These are phyloP conservation scores for Chironomus tentans DNA, from an alignment of 2,888 invertebrate species.

Conservation along the genomic window DNA sequence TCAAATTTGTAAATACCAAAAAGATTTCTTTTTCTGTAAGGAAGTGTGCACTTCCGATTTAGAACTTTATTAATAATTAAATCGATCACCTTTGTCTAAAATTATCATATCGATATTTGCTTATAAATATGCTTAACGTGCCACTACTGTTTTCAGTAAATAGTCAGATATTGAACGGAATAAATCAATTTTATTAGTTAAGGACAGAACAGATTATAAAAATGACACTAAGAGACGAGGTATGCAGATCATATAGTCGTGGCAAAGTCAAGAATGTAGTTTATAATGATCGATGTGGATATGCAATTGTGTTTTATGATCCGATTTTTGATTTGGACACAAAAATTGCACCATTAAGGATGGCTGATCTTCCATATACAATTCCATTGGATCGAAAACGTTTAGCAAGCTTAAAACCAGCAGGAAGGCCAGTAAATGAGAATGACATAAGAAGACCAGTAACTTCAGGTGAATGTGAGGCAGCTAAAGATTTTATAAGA, in stretches of 20 bases:
- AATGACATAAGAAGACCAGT: neutral
- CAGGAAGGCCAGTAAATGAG: conserved; percentile 8
- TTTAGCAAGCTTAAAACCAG: neutral
- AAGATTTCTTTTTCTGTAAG: neutral
- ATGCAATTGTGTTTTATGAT: conserved; percentile 24
- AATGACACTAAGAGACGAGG: neutral
- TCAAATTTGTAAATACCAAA: neutral
- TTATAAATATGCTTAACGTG: neutral
- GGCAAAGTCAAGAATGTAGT: conserved; percentile 23
- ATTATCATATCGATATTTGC: neutral
- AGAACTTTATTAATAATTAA: neutral
- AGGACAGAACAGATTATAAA: neutral
- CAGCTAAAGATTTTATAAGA: conserved; percentile 16
- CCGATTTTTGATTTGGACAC: conserved; percentile 24
- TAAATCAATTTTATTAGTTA: neutral
- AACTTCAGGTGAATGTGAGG: conserved; percentile 17
- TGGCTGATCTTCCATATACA: conserved; percentile 18
- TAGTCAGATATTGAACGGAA: neutral
- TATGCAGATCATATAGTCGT: conserved; percentile 14
- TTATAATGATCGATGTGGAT: conserved; percentile 25
- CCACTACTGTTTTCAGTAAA: neutral
- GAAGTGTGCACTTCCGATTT: neutral
- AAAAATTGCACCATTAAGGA: conserved; percentile 8
- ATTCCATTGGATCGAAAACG: conserved; percentile 23
- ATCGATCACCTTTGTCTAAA: neutral